A percentile compares a stretch with the other conserved stretches of the same genome.
Evolutionary conservation across 1,140 invertebrate species (phyloP).

Genomic region (Battus philenor): DNA sequence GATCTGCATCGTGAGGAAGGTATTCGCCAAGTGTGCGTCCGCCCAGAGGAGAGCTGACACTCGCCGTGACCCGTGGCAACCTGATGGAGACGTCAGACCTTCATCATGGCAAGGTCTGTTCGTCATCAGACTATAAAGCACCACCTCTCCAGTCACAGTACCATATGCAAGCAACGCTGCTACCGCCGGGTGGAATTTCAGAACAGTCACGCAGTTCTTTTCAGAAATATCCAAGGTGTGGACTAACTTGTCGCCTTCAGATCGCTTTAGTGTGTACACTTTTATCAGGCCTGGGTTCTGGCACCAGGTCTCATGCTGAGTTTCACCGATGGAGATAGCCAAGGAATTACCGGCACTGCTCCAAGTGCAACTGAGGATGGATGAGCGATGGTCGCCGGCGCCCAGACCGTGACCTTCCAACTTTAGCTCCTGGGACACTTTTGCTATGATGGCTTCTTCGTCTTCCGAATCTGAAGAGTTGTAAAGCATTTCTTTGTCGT

Average conservation of each 20-base stretch:
- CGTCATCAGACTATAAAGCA: constrained; percentile 42
- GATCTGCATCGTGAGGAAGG: constrained; percentile 45
- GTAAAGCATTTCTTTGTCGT: constrained; percentile 34
- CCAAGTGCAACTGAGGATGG: constrained; percentile 47
- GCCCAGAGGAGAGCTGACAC: constrained; percentile 50
- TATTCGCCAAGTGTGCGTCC: constrained; percentile 40
- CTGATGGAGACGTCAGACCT: constrained; percentile 41
- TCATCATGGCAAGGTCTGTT: constrained; percentile 23
- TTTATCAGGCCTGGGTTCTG: constrained; percentile 46
- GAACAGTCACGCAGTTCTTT: constrained; percentile 48
- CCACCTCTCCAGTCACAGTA: constrained; percentile 50
- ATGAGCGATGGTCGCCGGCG: constrained; percentile 40
- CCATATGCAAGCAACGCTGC: constrained; percentile 55
- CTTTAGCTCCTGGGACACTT: constrained; percentile 47
- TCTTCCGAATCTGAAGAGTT: constrained; percentile 60
- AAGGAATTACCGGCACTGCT: constrained; percentile 54
- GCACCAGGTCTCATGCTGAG: constrained; percentile 54
- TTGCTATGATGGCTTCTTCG: constrained; percentile 40
- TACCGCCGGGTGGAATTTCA: constrained; percentile 53
- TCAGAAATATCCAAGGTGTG: constrained; percentile 46
- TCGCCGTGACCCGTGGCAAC: constrained; percentile 40
- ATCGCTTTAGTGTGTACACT: constrained; percentile 41
- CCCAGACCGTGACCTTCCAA: constrained; percentile 30
- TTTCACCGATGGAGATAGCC: constrained; percentile 44
- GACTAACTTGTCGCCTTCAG: constrained; percentile 42